These are phyloP conservation scores for Merluccius polli DNA, from an alignment of 2,797 vertebrate genomes.

Conservation along the genomic window DNA sequence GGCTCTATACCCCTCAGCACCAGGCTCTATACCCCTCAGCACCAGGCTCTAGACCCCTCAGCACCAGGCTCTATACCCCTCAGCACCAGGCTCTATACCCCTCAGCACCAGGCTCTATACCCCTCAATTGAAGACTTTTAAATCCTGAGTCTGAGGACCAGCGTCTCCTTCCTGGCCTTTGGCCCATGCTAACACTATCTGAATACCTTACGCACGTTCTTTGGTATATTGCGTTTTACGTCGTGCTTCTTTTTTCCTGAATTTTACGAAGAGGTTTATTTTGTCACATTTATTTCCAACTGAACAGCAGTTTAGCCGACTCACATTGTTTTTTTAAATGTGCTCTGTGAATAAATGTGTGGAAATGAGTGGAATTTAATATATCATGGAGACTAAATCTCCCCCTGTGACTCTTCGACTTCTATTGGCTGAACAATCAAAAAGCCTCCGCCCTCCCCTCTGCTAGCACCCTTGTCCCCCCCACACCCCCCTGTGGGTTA, in stretches of 20 bases:
- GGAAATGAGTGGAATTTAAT: background rate
- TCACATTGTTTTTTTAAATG: background rate
- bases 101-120: no score
- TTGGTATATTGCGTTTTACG: background rate
- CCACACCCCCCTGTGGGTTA: constrained; percentile 32
- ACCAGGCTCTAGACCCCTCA: no score
- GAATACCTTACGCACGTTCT: background rate
- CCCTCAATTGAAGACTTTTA: background rate
- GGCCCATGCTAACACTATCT: background rate
- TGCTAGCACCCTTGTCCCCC: constrained; percentile 36
- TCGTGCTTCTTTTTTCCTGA: background rate
- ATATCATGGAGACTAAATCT: background rate
- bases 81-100: no score
- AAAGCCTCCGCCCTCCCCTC: background rate
- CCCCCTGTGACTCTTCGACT: background rate
- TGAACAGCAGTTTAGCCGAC: background rate
- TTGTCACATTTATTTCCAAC: background rate
- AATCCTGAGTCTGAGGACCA: background rate
- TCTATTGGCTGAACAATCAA: background rate
- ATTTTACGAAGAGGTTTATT: background rate
- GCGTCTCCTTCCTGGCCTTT: background rate
- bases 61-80: no score
- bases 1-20: background rate
- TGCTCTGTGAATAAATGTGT: background rate
- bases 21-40: no score